phyloP scores from a whole-genome alignment of 2,113 vertebrate genomes.

The Tetrao urogallus region DNA sequence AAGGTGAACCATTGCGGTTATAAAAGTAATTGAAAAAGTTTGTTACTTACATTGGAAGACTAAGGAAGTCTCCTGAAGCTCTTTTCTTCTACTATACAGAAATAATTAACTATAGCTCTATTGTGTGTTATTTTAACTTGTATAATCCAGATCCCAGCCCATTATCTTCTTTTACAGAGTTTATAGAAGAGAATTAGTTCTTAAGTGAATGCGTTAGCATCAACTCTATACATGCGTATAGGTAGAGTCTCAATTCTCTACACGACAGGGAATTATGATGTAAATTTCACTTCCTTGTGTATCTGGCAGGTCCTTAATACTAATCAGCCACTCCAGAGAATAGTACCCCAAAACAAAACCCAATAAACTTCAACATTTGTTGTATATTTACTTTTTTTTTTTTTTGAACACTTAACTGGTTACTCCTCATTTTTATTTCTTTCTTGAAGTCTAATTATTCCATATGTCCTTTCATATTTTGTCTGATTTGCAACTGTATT shows the following conservation, averaged over 20 bases:
- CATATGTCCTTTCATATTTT: constrained; percentile 65
- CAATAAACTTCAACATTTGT: background rate
- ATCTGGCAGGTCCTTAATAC: background rate
- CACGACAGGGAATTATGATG: background rate
- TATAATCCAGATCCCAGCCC: background rate
- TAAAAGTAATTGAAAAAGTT: background rate
- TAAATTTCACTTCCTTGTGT: background rate
- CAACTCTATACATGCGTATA: background rate
- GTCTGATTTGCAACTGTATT: constrained; percentile 72
- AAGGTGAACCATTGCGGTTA: background rate
- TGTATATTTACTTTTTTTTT: background rate
- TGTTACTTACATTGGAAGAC: background rate
- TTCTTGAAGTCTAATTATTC: constrained; percentile 68
- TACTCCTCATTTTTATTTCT: constrained; percentile 52
- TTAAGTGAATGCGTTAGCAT: background rate
- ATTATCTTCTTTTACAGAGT: background rate
- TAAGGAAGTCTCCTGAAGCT: background rate
- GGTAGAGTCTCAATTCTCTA: background rate
- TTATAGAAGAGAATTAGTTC: background rate
- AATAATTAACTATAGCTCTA: background rate
- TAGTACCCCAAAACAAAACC: background rate
- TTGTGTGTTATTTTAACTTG: background rate
- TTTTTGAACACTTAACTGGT: constrained; percentile 47
- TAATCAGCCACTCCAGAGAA: background rate
- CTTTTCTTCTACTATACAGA: background rate